Base-by-base conservation (phyloP, 2,113 vertebrate species). In the Antidorcas marsupialis region DNA sequence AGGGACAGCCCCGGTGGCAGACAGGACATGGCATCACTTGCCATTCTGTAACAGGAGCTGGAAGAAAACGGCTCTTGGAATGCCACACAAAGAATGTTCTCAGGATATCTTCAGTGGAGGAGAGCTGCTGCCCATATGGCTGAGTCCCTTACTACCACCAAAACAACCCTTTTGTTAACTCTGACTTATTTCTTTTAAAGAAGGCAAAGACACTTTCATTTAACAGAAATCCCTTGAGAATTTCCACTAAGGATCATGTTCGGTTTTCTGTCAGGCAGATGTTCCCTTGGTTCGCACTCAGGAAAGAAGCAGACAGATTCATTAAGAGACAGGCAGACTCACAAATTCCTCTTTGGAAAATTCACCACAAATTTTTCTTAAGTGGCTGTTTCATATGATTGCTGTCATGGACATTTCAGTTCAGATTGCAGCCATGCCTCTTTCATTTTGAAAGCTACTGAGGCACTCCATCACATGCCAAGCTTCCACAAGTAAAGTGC, bases 241-340 rank as follows among this genome's bases (percentile, higher is more conserved):
- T 47, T 93, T 95, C 50, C 57, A 71, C 21, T 36, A 30, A 71
- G 92, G 83, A 62, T 98, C 87, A 60, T 95, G 52, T 87, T 97
- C 47, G 15, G 60, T 93, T 43, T 96, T 97, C 97, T 97, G 97
- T 94, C 62, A 87, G 17, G 50, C 98, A 98, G 97, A 97, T 98
- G 98, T 95, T 94, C 62, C 28, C 96, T 98, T 97, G 97, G 95
- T 97, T 91, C 76, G 36, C 89, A 87, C 96, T 98, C 94, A 95
- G 85, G 98, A 98, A 97, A 96, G 96, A 89, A 96, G 95, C 98
- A 98, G 97, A 98, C 97, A 95, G 86, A 98, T 89, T 97, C 95
- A 97, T 97, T 96, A 95, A 94, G 85, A 95, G 91, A 91, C 97
- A 91, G 8, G 45, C 96, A 96, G 92, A 97, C 91, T 95, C 57